Evolutionary conservation across 2,113 vertebrate genomes (phyloP).

Genomic region (Girardinichthys multiradiatus): DNA sequence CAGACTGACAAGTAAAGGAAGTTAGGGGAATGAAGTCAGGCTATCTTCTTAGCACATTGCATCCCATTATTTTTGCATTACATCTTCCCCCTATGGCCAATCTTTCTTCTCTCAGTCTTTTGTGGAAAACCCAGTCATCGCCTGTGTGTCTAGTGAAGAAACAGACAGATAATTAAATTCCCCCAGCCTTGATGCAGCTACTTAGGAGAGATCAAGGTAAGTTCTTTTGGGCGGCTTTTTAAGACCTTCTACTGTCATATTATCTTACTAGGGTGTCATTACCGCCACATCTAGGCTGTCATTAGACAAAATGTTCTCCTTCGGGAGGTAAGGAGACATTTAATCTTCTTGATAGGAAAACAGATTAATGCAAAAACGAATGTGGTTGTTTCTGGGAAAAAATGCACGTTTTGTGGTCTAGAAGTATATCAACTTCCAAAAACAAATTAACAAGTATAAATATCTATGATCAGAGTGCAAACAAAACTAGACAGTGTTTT

Average conservation of each 20-base stretch:
- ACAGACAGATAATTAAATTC: slow-evolving; percentile 76
- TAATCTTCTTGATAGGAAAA: slow-evolving; percentile 34
- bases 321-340: slow-evolving; percentile 42
- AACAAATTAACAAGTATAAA: not conserved
- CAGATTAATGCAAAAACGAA: not conserved
- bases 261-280: slow-evolving; percentile 78
- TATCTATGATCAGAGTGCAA: not conserved
- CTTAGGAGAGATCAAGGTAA: slow-evolving; percentile 75
- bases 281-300: slow-evolving; percentile 61
- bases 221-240: slow-evolving; percentile 65
- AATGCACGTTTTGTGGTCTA: slow-evolving; percentile 12
- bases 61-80: slow-evolving; percentile 46
- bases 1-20: slow-evolving; percentile 12
- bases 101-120: slow-evolving; percentile 38
- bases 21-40: slow-evolving; percentile 18
- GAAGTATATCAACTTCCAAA: not conserved
- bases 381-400: not conserved
- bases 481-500: not conserved
- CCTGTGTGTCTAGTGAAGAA: slow-evolving; percentile 59
- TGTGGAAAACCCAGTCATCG: slow-evolving; percentile 57
- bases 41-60: slow-evolving; percentile 41
- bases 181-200: slow-evolving; percentile 68
- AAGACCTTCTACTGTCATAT: slow-evolving; percentile 63
- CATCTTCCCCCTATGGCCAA: slow-evolving; percentile 12
- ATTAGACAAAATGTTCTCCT: slow-evolving; percentile 56